Base-by-base conservation (phyloP, 2,888 invertebrate species). In the Hydropsyche betteni region DNA sequence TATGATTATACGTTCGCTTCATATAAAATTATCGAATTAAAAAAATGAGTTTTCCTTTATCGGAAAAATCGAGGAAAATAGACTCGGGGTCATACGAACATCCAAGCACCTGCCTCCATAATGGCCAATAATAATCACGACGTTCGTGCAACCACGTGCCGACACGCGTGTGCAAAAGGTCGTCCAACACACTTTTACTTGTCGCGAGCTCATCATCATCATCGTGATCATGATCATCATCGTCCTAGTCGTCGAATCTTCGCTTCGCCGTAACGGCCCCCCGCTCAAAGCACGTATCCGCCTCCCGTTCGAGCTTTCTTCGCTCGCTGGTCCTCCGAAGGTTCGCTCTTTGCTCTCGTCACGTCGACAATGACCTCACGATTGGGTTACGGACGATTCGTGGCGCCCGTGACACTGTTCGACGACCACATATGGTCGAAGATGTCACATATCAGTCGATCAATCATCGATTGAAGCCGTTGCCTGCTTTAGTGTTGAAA, bases 111-210 rank as follows among this genome's bases (percentile, higher is more conserved):
- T 70, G 70, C 44, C 52, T n/a, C 34, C 64, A 64, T 64, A n/a
- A 64, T 64, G 64, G 64, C 64, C 44, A 44, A 44, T 44, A 44
- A 44, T 44, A 44, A 52, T 70, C 51, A 51, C 53, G 50, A 70
- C 34, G 51, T 5, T 70, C 70, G 52, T 70, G 70, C 52, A 70
- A 70, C 53, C 70, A 70, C 50, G 70, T 70, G 70, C 53, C 51
- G 70, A 70, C 70, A 70, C 70, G 70, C 51, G 70, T 70, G 14
- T 44, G 50, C 10, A n/a, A 24, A 38, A n/a, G 44, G 50, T 50
- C 14, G 55, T 33, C 69, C 24, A 38, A 14, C 44, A 16, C 69
- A 70, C 34, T 70, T 70, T 70, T 53, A 70, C 70, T 70, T 70
- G 52, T 70, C 70, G 34, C 70, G 53, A 52, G 51, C 53, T 70